A percentile compares a stretch with the other conserved stretches of the same genome.
phyloP scores from a whole-genome alignment of 1,140 invertebrate genomes.

The Coptotermes formosanus region DNA sequence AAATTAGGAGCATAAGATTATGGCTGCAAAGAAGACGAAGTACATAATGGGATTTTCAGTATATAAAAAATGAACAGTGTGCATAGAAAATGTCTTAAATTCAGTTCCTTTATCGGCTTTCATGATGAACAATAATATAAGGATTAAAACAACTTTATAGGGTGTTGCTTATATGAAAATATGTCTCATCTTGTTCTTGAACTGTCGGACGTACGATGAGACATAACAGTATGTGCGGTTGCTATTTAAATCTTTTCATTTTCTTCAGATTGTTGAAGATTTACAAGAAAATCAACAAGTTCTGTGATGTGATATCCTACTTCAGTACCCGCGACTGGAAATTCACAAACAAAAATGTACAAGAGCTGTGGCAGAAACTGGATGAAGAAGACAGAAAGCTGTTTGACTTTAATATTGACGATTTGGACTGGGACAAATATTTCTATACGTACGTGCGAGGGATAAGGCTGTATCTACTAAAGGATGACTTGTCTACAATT shows the following conservation, averaged over 20 bases:
- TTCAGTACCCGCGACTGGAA: constrained; percentile 71
- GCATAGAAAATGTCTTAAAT: too few species aligned
- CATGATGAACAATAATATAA: too few species aligned
- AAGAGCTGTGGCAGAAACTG: constrained; percentile 56
- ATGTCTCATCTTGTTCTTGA: too few species aligned
- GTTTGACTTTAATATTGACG: constrained; percentile 67
- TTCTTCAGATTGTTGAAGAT: constrained; percentile 61
- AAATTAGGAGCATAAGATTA: too few species aligned
- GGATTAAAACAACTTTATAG: too few species aligned
- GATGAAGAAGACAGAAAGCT: constrained; percentile 56
- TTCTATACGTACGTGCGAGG: constrained; percentile 64
- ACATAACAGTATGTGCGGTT: too few species aligned
- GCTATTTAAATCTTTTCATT: neutral
- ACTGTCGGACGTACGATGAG: too few species aligned
- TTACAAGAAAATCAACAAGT: constrained; percentile 74
- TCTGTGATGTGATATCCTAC: constrained; percentile 65
- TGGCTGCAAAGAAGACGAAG: too few species aligned
- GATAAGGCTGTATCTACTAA: constrained; percentile 65
- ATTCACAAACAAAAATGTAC: constrained; percentile 65
- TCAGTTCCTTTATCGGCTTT: too few species aligned
- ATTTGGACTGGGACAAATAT: constrained; percentile 68
- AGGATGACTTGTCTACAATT: constrained; percentile 66
- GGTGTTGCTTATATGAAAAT: too few species aligned
- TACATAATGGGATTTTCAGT: too few species aligned
- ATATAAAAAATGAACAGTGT: too few species aligned